phyloP scores from a whole-genome alignment of 2,888 invertebrate species.

The Amblyjoppa proteus region DNA sequence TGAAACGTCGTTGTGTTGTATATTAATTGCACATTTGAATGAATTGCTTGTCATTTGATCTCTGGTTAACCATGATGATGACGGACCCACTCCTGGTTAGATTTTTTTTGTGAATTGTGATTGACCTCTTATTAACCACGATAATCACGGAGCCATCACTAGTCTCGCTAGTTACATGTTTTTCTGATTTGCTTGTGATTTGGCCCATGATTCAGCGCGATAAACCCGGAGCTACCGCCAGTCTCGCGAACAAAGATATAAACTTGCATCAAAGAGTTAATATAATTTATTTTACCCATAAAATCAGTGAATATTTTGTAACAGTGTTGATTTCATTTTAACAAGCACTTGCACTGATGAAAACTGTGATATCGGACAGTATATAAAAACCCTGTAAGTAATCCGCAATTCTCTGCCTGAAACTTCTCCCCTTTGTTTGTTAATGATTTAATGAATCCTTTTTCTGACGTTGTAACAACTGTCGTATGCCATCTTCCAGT shows the following conservation, averaged over 20 bases:
- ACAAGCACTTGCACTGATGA: slow-evolving; percentile 83
- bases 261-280: neutral
- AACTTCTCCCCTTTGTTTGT: slow-evolving; percentile 12
- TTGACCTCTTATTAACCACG: neutral
- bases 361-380: slow-evolving; percentile 83
- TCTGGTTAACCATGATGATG: neutral
- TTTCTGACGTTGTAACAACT: neutral
- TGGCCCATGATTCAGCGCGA: neutral
- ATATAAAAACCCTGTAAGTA: slow-evolving; percentile 82
- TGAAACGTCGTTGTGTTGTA: neutral
- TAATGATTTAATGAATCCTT: neutral
- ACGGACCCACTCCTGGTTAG: neutral
- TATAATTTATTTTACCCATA: neutral
- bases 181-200: neutral
- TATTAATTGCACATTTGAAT: no score
- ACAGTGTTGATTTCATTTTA: slow-evolving; percentile 75
- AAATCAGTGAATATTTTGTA: slow-evolving; percentile 34
- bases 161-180: neutral
- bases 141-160: neutral
- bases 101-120: neutral
- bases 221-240: neutral
- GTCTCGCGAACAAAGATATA: neutral
- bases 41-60: neutral
- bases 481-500: neutral
- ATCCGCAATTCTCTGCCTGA: slow-evolving; percentile 63